Evolutionary conservation across 2,797 vertebrate species (phyloP).

Genomic region (Chaetophractus vellerosus): DNA sequence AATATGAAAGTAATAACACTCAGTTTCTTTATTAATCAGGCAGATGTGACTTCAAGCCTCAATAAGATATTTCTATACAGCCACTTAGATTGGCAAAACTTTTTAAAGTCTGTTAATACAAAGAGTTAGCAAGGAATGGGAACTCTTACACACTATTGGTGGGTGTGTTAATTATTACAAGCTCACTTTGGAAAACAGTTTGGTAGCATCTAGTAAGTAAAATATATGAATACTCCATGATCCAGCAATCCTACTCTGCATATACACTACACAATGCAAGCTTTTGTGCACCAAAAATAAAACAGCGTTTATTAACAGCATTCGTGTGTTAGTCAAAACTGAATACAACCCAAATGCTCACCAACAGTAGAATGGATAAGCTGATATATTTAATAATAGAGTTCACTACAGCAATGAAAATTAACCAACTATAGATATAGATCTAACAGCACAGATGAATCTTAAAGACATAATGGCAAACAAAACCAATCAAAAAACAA

Average conservation of each 20-base stretch:
- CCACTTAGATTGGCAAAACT: neutral
- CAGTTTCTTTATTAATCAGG: neutral
- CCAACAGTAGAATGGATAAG: no score
- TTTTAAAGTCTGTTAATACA: neutral
- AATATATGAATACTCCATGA: neutral
- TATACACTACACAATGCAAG: neutral
- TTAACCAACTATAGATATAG: no score
- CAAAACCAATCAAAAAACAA: no score
- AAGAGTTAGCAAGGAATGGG: neutral
- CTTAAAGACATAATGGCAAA: no score
- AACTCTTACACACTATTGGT: neutral
- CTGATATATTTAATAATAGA: no score
- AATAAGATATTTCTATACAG: neutral
- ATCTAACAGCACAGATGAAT: no score
- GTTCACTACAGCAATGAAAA: no score
- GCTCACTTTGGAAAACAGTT: neutral
- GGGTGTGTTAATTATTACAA: neutral
- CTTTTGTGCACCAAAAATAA: no score
- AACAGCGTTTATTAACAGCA: neutral
- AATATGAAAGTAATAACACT: neutral
- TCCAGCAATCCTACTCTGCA: neutral
- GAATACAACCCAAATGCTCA: neutral
- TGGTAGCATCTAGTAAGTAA: neutral
- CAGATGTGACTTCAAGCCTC: neutral
- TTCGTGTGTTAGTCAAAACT: neutral